These are phyloP conservation scores for Diarsia brunnea DNA, from an alignment of 2,888 invertebrate species.

Conservation along the genomic window DNA sequence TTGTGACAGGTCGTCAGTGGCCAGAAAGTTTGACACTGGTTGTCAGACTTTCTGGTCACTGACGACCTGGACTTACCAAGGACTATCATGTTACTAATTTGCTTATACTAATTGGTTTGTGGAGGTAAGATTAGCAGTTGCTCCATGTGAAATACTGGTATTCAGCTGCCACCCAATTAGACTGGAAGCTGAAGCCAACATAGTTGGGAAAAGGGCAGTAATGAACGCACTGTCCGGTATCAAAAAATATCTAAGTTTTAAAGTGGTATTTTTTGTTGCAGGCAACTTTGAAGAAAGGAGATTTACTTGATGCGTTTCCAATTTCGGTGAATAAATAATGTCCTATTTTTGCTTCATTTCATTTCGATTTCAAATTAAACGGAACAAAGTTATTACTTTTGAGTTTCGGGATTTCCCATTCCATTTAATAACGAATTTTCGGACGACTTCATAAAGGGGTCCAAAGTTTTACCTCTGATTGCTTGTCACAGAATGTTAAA, in stretches of 20 bases:
- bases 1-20: too few species aligned
- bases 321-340: background rate
- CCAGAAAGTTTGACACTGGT: too few species aligned
- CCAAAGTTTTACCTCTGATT: constrained; percentile 41
- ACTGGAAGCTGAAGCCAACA: too few species aligned
- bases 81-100: too few species aligned
- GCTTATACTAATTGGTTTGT: too few species aligned
- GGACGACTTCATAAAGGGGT: constrained; percentile 23
- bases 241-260: background rate
- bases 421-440: constrained; percentile 20
- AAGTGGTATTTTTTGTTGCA: background rate
- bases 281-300: background rate
- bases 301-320: background rate
- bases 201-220: too few species aligned
- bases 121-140: too few species aligned
- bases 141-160: too few species aligned
- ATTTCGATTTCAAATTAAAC: constrained; percentile 32
- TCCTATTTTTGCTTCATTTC: constrained; percentile 12
- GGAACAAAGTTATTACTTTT: constrained; percentile 21
- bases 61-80: too few species aligned
- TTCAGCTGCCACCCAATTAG: too few species aligned
- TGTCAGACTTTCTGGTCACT: too few species aligned
- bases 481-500: constrained; percentile 45
- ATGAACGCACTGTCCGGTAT: too few species aligned
- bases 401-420: constrained; percentile 19